These are phyloP conservation scores for Raja brachyura DNA, from an alignment of 2,113 vertebrate genomes.

Conservation along the genomic window DNA sequence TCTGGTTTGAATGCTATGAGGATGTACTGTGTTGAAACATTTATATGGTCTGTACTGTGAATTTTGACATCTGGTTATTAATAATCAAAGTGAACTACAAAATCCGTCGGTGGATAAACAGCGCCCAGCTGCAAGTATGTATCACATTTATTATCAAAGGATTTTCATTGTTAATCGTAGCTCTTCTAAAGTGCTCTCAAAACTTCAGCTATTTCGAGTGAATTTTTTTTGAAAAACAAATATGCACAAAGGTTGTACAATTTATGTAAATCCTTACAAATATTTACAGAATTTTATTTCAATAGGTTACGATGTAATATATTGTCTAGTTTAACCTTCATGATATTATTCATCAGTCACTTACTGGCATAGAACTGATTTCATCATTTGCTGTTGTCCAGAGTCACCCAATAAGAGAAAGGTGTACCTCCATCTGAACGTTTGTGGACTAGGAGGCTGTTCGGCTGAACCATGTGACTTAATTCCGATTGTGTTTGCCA, in stretches of 20 bases:
- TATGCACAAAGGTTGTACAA: not conserved
- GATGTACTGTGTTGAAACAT: not conserved
- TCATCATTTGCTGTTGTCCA: not conserved
- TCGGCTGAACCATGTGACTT: not conserved
- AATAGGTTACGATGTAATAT: not conserved
- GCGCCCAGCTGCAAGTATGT: not conserved
- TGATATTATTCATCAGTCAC: constrained; percentile 2
- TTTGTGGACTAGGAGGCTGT: not conserved
- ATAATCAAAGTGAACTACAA: not conserved
- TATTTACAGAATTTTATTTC: not conserved
- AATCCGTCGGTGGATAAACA: not conserved
- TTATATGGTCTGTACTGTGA: not conserved
- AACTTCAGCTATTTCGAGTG: not conserved
- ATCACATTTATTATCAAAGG: not conserved
- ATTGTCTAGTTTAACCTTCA: not conserved
- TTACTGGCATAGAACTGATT: not conserved
- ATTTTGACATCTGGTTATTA: not conserved
- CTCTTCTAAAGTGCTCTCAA: not conserved
- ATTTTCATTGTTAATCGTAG: not conserved
- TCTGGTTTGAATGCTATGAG: not conserved
- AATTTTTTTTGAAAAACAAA: too few species aligned
- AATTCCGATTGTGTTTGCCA: not conserved
- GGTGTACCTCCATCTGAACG: not conserved
- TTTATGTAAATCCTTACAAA: not conserved
- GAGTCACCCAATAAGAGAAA: not conserved